phyloP scores from a whole-genome alignment of 2,113 vertebrate genomes.

The Microcebus griseorufus region DNA sequence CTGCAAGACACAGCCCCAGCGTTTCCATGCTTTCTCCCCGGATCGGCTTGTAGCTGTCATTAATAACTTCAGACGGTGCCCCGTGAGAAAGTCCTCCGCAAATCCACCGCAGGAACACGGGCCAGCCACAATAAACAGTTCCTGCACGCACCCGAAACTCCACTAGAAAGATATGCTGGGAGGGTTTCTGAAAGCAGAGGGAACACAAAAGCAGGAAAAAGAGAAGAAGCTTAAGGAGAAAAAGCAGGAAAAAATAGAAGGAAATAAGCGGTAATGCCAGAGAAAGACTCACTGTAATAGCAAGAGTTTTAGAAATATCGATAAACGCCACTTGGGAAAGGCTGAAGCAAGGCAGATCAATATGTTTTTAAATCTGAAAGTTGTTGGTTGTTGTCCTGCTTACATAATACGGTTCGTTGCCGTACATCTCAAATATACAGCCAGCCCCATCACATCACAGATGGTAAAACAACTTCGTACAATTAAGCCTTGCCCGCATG shows the following conservation, averaged over 20 bases:
- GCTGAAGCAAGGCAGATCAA: not conserved
- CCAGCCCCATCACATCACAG: not conserved
- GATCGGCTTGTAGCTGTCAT: slow-evolving; percentile 57
- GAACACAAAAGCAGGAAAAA: not conserved
- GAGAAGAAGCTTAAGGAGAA: not conserved
- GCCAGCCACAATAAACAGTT: slow-evolving; percentile 58
- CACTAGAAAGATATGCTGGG: not conserved
- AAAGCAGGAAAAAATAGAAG: not conserved
- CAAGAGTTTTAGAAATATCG: not conserved
- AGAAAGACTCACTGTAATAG: not conserved
- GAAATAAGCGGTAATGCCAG: not conserved
- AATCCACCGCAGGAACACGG: slow-evolving; percentile 35
- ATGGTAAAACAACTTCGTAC: not conserved
- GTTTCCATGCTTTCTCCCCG: slow-evolving; percentile 44
- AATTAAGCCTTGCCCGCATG: not conserved
- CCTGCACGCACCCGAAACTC: slow-evolving; percentile 32
- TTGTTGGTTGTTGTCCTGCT: not conserved
- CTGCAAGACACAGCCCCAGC: slow-evolving; percentile 36
- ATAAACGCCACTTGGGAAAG: not conserved
- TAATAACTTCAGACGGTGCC: slow-evolving; percentile 61
- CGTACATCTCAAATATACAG: not conserved
- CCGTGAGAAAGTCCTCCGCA: slow-evolving; percentile 52
- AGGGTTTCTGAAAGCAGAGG: slow-evolving; percentile 20
- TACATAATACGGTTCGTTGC: not conserved
- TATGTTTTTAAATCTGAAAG: not conserved